Percentiles rank a stretch among this genome's conserved stretches.
These are phyloP conservation scores for Drosophila helvetica DNA, from an alignment of 2,888 invertebrate species.

Conservation along the genomic window DNA sequence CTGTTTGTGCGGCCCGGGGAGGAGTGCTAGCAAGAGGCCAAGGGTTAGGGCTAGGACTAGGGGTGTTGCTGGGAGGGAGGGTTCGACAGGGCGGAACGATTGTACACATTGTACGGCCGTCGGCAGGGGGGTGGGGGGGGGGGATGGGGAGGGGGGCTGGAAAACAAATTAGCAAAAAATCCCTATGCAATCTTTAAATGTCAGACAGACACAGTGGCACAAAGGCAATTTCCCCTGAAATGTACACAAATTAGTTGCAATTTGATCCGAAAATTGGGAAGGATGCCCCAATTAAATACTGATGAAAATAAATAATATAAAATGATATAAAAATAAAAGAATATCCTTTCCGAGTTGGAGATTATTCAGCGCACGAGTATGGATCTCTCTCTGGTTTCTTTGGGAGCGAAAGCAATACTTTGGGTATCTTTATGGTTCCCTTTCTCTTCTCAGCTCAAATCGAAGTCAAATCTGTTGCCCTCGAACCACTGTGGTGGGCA, in stretches of 20 bases:
- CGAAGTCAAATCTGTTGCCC: too few relatives aligned
- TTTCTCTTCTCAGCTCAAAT: too few relatives aligned
- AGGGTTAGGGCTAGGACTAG: constrained; percentile 21
- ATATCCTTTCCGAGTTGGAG: neutral
- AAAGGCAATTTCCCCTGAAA: constrained; percentile 14
- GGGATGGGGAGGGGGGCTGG: too few relatives aligned
- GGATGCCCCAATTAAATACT: neutral
- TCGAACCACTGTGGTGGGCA: constrained; percentile 6
- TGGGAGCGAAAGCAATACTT: too few relatives aligned
- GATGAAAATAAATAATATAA: too few relatives aligned
- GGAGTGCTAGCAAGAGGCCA: neutral
- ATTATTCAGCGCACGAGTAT: too few relatives aligned
- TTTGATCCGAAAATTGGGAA: too few relatives aligned
- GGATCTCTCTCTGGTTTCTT: too few relatives aligned
- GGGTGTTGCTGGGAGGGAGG: constrained; percentile 24
- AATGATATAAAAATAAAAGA: too few relatives aligned
- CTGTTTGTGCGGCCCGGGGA: neutral
- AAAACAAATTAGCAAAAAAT: constrained; percentile 76
- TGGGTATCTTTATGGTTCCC: too few relatives aligned
- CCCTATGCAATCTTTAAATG: constrained; percentile 54
- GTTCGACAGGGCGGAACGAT: constrained; percentile 14
- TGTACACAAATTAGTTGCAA: too few relatives aligned
- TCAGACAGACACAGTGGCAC: constrained; percentile 29
- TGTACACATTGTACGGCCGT: constrained; percentile 18
- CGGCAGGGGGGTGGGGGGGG: constrained; percentile 24